Evolutionary conservation across 2,797 vertebrate genomes (phyloP), one percentile per base, ranked within the genome.

Genomic region (Sciurus vulgaris): DNA sequence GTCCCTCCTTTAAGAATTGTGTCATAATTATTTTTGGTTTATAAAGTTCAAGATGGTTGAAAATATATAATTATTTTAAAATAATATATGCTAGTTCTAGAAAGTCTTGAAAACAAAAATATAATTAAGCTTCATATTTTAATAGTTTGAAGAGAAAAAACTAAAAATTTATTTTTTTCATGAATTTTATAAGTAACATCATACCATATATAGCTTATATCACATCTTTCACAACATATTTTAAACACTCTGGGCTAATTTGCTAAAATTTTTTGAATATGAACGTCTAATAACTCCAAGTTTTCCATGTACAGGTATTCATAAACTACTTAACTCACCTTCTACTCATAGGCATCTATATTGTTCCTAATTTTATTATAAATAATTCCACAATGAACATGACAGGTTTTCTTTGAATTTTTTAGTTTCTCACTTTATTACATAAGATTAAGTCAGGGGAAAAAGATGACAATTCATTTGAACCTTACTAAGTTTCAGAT

Each of bases 31-130:
- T 74, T 94, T 86, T 85, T 63, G 7, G 30, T 51, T 95, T 95
- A 93, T 51, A 67, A 74, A 87, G 69, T 87, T 63, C 35, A 90
- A 72, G 17, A n/a, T 84, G 8, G 56, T 78, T 65, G 89, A 93
- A 86, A 86, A 44, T 61, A 38, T 18, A 86, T 73, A 22, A 76
- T 54, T 8, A 20, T 83, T 74, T 79, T 91, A 63, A 96, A 92
- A 83, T 81, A 86, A 92, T 2, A 20, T 54, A 54, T 76, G 41
- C 41, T 59, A 83, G 41, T 72, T 82, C 47, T 59, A 87, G 79
- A 87, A 81, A 70, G 70, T 18, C 61, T 56, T 81, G 49, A 85
- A 96, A 77, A 78, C 59, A 89, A 93, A 76, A 54, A 77, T 41
- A 49, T n/a, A 69, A 77, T 86, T 41, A 90, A 76, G 54, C 35